Percentiles rank a stretch among this genome's conserved stretches.
Conservation (phyloP, 2,113 vertebrate species). For the Illadopsis cleaveri region DNA sequence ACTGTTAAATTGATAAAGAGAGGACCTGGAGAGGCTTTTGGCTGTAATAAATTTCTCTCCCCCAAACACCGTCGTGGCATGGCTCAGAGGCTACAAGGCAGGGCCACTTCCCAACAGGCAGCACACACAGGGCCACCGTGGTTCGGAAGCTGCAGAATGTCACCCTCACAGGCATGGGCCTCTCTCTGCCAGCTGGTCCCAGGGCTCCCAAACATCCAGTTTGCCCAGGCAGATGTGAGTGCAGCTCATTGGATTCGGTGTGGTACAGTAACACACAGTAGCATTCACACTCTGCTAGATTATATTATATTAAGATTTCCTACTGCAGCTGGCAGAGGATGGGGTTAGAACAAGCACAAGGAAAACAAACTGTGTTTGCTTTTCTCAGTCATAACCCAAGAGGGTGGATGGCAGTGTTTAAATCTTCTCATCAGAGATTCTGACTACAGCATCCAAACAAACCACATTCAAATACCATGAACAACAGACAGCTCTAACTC, state of each 20-base stretch:
- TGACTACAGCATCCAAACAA: background rate
- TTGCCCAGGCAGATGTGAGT: background rate
- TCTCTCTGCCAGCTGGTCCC: background rate
- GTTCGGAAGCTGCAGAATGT: background rate
- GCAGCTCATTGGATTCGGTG: background rate
- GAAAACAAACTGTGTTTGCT: background rate
- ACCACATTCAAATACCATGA: background rate
- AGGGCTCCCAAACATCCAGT: background rate
- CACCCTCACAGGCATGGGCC: background rate
- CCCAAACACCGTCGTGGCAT: background rate
- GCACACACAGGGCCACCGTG: rapidly evolving
- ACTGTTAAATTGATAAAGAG: background rate
- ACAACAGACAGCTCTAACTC: background rate
- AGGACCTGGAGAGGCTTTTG: background rate
- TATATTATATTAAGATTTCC: background rate
- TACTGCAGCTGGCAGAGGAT: background rate
- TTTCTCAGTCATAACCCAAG: background rate
- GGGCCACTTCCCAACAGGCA: background rate
- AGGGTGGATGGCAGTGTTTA: background rate
- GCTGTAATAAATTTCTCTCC: background rate
- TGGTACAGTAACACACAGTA: background rate
- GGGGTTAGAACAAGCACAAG: background rate
- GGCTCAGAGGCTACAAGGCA: background rate
- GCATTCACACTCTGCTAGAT: background rate
- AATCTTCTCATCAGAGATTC: background rate